Evolutionary conservation across 2,888 invertebrate species (phyloP), one percentile per base, ranked within the genome.

Genomic region (Drosophila meridionalis): DNA sequence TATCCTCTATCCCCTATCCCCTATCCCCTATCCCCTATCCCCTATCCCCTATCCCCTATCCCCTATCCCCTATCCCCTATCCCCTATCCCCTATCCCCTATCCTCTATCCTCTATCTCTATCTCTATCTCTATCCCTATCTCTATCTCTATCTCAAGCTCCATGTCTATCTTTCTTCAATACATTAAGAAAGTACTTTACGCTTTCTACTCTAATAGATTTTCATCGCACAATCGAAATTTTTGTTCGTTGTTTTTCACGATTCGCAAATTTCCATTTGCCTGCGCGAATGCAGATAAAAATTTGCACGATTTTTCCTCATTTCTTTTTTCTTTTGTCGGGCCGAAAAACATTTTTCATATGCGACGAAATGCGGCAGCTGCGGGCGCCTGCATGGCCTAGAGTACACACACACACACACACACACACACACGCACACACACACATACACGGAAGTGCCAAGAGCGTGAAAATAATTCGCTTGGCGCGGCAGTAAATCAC

Each of bases 401-500:
- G 45, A 14, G 30, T n/a, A 47, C 56, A 60, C 48, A 68, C 45
- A 32, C 47, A 42, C 38, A 34, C 28, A 40, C 36, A 63, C 30
- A 52, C 48, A 28, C 30, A 43, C 26, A 43, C 48, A 42, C n/a
- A 20, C 43, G 36, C 45, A 32, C 34, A 38, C 42, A 40, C 43
- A 36, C 47, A 32, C 4, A 5, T 11, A 47, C 12, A 20, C 5
- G 20, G 1, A 12, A 14, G 14, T 40, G 40, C 20, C 38, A 59
- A 52, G 43, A 61, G 73, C 73, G 78, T 73, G 73, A 76, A 76
- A 68, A 76, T 76, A 64, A 78, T 69, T 69, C 68, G 53, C 71
- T 30, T 79, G 75, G 69, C 64, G 69, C 42, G 69, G 72, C 82
- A 73, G 67, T 80, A 82, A 82, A 80, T 82, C 82, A 79, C 69